Base-by-base conservation (phyloP, 2,113 vertebrate genomes). In the Campylomormyrus tamandua region DNA sequence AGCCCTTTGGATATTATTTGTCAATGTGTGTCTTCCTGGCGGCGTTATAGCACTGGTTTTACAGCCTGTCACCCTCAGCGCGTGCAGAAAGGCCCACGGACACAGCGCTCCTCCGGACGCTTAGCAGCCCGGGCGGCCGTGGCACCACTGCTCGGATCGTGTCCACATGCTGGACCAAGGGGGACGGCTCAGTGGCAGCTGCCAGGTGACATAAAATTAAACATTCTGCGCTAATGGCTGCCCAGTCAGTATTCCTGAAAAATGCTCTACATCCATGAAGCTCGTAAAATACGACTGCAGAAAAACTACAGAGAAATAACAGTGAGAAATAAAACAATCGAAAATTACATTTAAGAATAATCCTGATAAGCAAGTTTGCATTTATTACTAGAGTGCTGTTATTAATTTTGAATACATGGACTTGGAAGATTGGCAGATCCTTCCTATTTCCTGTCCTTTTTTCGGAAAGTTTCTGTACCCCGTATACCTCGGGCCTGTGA, bases 1-100 rank as follows among this genome's bases (percentile, higher is more conserved):
- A 89, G 21, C 27, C 74, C 19, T 89, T 58, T 89, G 48, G 77
- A 89, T 17, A 46, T 58, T 49, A 89, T 89, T 83, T 84, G 89
- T 85, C 80, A 85, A 21, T 39, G 56, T 46, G 52, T 62, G 87
- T 88, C 53, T 88, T 62, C 46, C 31, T 58, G 48, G 52, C 17
- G 10, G 42, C 24, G n/a, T 56, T 53, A 89, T 53, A 58, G 11
- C 9, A 27, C 31, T 10, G 27, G 50, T 17, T 84, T 89, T 89
- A 89, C 45, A 52, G 31, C 89, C 66, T 11, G n/a, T 56, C 31
- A 21, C 74, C 74, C 21, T 80, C 21, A 19, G 88, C 15, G 9
- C 21, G 31, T 15, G 31, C 31, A 42, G n/a, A 89, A 89, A 83
- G 27, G n/a, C n/a, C 89, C 89, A 89, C 1, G 1, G 52, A 83